Conservation (phyloP, 2,113 vertebrate genomes). For the Sceloporus tristichus region DNA sequence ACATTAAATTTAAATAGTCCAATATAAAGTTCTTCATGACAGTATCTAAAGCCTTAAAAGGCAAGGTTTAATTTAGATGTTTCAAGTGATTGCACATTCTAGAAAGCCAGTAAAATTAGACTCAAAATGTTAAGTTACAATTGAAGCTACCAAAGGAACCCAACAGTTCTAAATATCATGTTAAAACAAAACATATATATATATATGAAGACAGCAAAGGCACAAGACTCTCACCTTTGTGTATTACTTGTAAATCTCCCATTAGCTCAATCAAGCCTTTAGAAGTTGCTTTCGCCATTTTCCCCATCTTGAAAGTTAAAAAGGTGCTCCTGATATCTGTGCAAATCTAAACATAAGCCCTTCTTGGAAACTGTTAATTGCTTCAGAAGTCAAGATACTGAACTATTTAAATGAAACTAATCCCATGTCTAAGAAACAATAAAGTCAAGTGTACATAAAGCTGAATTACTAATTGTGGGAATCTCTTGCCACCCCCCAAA, state of each 20-base stretch:
- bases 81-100: slow-evolving; percentile 76
- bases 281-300: slow-evolving; percentile 47
- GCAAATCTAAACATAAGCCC: slow-evolving; percentile 80
- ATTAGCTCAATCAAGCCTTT: slow-evolving; percentile 61
- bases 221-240: slow-evolving; percentile 71
- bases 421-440: slow-evolving; percentile 46
- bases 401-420: slow-evolving; percentile 80
- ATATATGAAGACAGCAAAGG: slow-evolving; percentile 75
- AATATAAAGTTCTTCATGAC: slow-evolving; percentile 75
- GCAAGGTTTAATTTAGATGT: slow-evolving; percentile 67
- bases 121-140: slow-evolving; percentile 59
- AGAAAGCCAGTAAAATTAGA: slow-evolving; percentile 73
- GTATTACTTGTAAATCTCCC: slow-evolving; percentile 63
- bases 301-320: slow-evolving; percentile 56
- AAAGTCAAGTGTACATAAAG: slow-evolving; percentile 36
- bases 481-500: slow-evolving; percentile 73
- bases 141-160: slow-evolving; percentile 63
- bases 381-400: slow-evolving; percentile 82
- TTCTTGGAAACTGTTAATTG: slow-evolving; percentile 75
- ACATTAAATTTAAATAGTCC: slow-evolving; percentile 79
- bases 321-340: slow-evolving; percentile 79
- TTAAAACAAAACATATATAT: slow-evolving; percentile 61
- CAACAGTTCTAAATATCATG: slow-evolving; percentile 44
- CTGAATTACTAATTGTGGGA: slow-evolving; percentile 67
- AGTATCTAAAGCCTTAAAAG: slow-evolving; percentile 73